Evolutionary conservation across 2,888 invertebrate genomes (phyloP).

Genomic region (Leucophora obtusa): DNA sequence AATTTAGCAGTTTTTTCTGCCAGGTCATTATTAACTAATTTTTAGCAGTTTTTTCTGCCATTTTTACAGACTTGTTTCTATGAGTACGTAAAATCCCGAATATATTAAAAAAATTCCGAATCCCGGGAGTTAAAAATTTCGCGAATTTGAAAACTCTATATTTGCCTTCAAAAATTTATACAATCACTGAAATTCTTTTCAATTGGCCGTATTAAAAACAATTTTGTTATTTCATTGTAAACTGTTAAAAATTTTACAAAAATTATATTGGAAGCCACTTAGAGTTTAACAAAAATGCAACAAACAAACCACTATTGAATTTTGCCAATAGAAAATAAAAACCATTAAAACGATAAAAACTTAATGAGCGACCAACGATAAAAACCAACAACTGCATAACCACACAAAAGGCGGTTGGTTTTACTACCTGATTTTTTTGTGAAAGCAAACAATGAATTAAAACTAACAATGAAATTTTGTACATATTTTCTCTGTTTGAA

Average conservation of each 20-base stretch:
- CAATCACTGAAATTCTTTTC: neutral
- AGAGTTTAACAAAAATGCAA: neutral
- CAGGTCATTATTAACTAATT: no score
- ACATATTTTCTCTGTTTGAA: slow-evolving; percentile 17
- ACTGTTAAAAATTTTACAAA: neutral
- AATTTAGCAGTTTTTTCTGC: no score
- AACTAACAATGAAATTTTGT: neutral
- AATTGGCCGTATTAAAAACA: neutral
- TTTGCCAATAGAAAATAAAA: neutral
- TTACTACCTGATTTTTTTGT: slow-evolving; percentile 1
- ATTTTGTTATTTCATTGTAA: neutral
- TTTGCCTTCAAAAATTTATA: neutral
- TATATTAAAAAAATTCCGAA: no score
- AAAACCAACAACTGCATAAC: slow-evolving; percentile 26
- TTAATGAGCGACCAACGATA: slow-evolving; percentile 31
- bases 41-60: no score
- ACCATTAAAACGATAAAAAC: slow-evolving; percentile 12
- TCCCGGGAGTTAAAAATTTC: no score
- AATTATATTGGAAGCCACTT: neutral
- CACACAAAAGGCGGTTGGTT: slow-evolving; percentile 30
- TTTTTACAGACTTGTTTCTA: no score
- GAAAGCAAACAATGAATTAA: neutral
- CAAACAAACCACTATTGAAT: neutral
- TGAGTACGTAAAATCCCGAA: no score
- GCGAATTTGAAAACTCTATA: no score